Evolutionary conservation across 2,113 vertebrate species (phyloP).

Genomic region (Eonycteris spelaea): DNA sequence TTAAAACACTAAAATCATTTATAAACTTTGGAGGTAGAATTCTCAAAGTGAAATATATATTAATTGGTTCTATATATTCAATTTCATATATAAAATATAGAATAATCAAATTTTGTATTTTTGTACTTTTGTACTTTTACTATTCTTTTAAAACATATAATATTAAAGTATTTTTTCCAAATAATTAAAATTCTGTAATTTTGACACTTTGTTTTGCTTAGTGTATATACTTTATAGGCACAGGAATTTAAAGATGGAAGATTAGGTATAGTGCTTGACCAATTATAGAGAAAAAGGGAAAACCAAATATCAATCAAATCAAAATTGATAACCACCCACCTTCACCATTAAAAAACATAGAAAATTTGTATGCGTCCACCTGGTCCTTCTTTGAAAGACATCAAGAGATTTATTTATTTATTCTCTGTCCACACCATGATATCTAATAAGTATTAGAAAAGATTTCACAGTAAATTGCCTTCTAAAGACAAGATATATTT

Average conservation of each 20-base stretch:
- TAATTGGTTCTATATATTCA: not conserved
- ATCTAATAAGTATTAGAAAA: not conserved
- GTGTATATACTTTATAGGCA: not conserved
- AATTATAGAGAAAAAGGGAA: conserved; percentile 32
- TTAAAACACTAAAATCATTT: not conserved
- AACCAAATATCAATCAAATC: conserved; percentile 39
- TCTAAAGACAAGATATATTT: not conserved
- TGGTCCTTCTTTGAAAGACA: not conserved
- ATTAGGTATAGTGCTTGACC: not conserved
- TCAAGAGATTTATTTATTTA: not conserved
- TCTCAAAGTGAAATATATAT: not conserved
- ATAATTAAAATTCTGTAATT: not conserved
- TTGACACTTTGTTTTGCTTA: not conserved
- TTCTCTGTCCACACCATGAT: not conserved
- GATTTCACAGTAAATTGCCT: not conserved
- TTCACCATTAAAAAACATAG: conserved; percentile 1
- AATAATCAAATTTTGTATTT: not conserved
- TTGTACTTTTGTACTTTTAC: not conserved
- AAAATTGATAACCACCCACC: conserved; percentile 29
- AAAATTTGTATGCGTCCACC: not conserved
- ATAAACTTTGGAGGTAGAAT: not conserved
- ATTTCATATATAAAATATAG: not conserved
- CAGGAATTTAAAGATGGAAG: not conserved
- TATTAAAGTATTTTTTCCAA: not conserved
- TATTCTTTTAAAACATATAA: not conserved